Evolutionary conservation across 1,140 invertebrate species (phyloP).

Genomic region (Nilaparvata lugens): DNA sequence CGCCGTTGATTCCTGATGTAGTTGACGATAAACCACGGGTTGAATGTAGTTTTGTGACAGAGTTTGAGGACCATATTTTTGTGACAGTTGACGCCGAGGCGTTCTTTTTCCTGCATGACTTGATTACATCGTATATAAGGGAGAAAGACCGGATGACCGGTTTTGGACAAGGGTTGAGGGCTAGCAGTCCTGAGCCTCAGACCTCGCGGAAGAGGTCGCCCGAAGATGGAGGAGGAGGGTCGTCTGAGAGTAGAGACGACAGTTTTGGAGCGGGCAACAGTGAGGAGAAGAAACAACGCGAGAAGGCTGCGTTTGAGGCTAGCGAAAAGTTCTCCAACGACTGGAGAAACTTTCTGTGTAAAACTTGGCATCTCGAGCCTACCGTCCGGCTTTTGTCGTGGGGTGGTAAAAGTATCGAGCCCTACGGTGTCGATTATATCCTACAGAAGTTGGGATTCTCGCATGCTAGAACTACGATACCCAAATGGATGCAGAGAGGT

Average conservation of each 20-base stretch:
- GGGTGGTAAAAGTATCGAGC: constrained; percentile 93
- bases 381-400: constrained; percentile 91
- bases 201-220: background rate
- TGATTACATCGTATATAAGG: constrained; percentile 91
- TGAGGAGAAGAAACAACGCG: constrained; percentile 40
- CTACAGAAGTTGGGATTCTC: constrained; percentile 93
- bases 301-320: constrained; percentile 38
- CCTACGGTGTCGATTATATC: constrained; percentile 95
- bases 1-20: constrained; percentile 55
- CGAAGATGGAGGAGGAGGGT: background rate
- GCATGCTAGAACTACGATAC: constrained; percentile 94
- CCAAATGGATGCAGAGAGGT: constrained; percentile 97
- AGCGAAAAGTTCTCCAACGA: constrained; percentile 66
- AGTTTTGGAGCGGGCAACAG: constrained; percentile 38
- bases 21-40: constrained; percentile 78
- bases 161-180: constrained; percentile 32
- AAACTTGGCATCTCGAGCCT: constrained; percentile 96
- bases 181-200: constrained; percentile 13
- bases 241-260: constrained; percentile 18
- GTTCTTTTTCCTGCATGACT: constrained; percentile 94
- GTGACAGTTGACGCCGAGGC: constrained; percentile 96
- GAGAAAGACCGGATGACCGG: constrained; percentile 69
- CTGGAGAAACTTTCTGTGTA: constrained; percentile 87
- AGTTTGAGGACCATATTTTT: constrained; percentile 97
- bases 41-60: constrained; percentile 93